Evolutionary conservation across 2,113 vertebrate genomes (phyloP).

Genomic region (Phalacrocorax brasilianus): DNA sequence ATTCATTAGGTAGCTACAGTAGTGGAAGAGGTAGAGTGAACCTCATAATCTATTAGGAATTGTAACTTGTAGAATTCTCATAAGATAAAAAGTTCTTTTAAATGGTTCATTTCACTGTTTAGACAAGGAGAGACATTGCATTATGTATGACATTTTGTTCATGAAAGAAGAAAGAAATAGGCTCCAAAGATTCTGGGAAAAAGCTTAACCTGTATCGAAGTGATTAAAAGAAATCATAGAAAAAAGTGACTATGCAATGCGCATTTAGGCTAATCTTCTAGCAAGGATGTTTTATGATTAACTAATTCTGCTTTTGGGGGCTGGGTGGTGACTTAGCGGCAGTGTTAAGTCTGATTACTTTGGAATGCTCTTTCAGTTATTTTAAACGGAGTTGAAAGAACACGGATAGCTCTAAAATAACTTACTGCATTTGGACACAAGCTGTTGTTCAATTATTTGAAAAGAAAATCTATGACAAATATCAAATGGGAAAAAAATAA

Average conservation of each 20-base stretch:
- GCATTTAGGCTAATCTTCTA: background rate
- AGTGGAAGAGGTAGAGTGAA: background rate
- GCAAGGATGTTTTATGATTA: background rate
- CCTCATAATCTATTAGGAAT: background rate
- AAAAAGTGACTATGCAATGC: background rate
- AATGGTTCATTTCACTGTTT: slow-evolving; percentile 16
- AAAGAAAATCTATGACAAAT: background rate
- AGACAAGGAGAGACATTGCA: background rate
- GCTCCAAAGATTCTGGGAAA: background rate
- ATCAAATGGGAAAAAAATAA: slow-evolving; percentile 38
- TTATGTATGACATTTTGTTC: background rate
- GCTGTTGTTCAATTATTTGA: background rate
- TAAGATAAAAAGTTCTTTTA: background rate
- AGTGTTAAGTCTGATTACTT: slow-evolving; percentile 23
- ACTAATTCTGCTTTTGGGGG: slow-evolving; percentile 19
- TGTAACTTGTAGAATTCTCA: background rate
- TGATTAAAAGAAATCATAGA: background rate
- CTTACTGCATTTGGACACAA: background rate
- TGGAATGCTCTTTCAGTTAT: slow-evolving; percentile 5
- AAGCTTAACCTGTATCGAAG: slow-evolving; percentile 10
- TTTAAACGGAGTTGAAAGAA: slow-evolving; percentile 7
- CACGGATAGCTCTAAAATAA: background rate
- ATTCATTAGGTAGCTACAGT: background rate
- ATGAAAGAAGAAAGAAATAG: background rate
- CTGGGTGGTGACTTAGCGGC: background rate